Evolutionary conservation across 2,888 invertebrate genomes (phyloP).

Genomic region (Doris montereyensis): DNA sequence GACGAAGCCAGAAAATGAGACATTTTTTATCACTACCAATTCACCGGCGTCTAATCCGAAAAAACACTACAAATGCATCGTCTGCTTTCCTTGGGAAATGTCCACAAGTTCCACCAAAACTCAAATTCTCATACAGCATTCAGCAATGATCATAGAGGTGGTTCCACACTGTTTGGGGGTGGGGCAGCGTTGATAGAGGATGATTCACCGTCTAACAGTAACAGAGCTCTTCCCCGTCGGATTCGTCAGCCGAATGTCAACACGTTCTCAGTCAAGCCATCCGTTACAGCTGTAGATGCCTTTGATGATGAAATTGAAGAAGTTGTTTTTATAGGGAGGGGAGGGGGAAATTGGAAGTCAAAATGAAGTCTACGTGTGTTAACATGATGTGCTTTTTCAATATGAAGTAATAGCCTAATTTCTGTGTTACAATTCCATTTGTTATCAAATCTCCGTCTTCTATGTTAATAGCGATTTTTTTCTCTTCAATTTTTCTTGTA

Average conservation of each 20-base stretch:
- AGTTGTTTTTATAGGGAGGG: too few relatives aligned
- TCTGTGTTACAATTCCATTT: too few relatives aligned
- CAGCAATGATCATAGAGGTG: constrained; percentile 47
- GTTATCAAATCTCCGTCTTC: too few relatives aligned
- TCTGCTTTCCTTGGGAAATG: not conserved
- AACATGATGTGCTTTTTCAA: too few relatives aligned
- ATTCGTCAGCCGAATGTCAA: constrained; percentile 52
- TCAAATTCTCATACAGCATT: not conserved
- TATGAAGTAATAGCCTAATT: too few relatives aligned
- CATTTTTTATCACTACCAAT: constrained; percentile 34
- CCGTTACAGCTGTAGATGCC: constrained; percentile 63
- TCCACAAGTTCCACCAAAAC: not conserved
- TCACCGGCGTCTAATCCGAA: not conserved
- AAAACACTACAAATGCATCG: too few relatives aligned
- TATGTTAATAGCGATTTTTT: too few relatives aligned
- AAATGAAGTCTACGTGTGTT: too few relatives aligned
- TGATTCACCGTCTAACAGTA: constrained; percentile 41
- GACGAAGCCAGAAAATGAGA: constrained; percentile 25
- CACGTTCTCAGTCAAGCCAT: constrained; percentile 62
- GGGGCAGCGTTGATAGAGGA: constrained; percentile 63
- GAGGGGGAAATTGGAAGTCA: too few relatives aligned
- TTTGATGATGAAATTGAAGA: constrained; percentile 70
- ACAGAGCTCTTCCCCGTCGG: constrained; percentile 52
- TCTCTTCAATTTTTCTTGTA: too few relatives aligned
- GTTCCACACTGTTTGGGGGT: constrained; percentile 61